A percentile compares a stretch with the other conserved stretches of the same genome.
Conservation (phyloP, 1,140 invertebrate genomes). For the Drosophila yakuba region DNA sequence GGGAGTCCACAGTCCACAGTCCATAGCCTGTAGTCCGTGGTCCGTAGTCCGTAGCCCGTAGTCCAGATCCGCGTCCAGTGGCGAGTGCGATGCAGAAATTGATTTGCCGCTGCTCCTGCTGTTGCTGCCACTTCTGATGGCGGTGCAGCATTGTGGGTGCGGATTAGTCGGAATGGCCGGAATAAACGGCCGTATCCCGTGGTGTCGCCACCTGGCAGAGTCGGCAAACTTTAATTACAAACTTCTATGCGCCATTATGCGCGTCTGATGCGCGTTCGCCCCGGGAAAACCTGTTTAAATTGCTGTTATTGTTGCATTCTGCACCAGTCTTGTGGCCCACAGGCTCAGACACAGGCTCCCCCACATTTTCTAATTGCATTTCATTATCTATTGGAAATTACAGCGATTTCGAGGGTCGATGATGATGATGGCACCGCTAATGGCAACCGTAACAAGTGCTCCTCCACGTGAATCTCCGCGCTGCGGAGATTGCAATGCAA, state of each 20-base stretch:
- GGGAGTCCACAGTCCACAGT: background rate
- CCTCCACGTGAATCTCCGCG: constrained; percentile 21
- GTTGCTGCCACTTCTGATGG: constrained; percentile 8
- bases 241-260: constrained; percentile 63
- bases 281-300: constrained; percentile 58
- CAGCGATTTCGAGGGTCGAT: constrained; percentile 47
- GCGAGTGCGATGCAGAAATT: constrained; percentile 61
- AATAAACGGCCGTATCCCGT: constrained; percentile 37
- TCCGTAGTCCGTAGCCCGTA: background rate
- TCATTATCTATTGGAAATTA: constrained; percentile 75
- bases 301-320: constrained; percentile 70
- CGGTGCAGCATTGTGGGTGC: constrained; percentile 1
- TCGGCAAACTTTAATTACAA: constrained; percentile 79
- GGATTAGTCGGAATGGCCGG: background rate
- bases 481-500: constrained; percentile 37
- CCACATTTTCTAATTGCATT: constrained; percentile 73
- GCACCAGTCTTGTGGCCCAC: constrained; percentile 16
- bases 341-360: background rate
- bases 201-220: constrained; percentile 44
- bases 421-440: constrained; percentile 41
- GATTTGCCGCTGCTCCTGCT: constrained; percentile 60
- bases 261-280: constrained; percentile 1
- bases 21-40: background rate
- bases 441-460: constrained; percentile 46
- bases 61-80: constrained; percentile 19